Evolutionary conservation across 2,113 vertebrate species (phyloP).

Genomic region (Petaurus breviceps): DNA sequence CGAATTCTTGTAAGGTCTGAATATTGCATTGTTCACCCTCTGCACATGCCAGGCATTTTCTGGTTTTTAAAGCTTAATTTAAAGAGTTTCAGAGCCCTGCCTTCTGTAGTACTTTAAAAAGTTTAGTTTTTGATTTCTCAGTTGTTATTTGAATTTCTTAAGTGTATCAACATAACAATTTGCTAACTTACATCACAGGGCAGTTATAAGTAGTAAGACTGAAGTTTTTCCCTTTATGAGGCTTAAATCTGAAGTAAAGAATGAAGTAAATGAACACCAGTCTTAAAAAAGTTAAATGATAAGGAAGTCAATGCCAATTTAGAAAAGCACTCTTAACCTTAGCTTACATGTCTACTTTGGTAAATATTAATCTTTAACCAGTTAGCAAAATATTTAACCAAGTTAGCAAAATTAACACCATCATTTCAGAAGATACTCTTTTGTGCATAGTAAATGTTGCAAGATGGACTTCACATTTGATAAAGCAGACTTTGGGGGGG

Average conservation of each 20-base stretch:
- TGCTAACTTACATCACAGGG: conserved; percentile 43
- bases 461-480: conserved; percentile 86
- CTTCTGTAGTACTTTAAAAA: conserved; percentile 13
- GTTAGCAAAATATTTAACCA: conserved; percentile 86
- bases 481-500: conserved; percentile 81
- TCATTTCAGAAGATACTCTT: conserved; percentile 83
- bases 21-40: conserved; percentile 75
- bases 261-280: conserved; percentile 78
- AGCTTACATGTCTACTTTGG: conserved; percentile 69
- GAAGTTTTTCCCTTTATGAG: conserved; percentile 82
- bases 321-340: conserved; percentile 77
- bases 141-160: conserved; percentile 67
- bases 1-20: conserved; percentile 68
- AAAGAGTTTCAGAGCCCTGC: background rate
- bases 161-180: conserved; percentile 59
- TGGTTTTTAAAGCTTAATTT: conserved; percentile 78
- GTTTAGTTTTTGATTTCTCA: conserved; percentile 61
- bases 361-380: conserved; percentile 82
- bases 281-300: conserved; percentile 71
- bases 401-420: conserved; percentile 87
- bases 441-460: conserved; percentile 88
- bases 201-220: conserved; percentile 57
- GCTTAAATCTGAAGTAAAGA: conserved; percentile 77
- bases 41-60: conserved; percentile 66
- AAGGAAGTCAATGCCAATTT: conserved; percentile 70